phyloP scores from a whole-genome alignment of 2,797 vertebrate genomes.

The Protonibea diacanthus region DNA sequence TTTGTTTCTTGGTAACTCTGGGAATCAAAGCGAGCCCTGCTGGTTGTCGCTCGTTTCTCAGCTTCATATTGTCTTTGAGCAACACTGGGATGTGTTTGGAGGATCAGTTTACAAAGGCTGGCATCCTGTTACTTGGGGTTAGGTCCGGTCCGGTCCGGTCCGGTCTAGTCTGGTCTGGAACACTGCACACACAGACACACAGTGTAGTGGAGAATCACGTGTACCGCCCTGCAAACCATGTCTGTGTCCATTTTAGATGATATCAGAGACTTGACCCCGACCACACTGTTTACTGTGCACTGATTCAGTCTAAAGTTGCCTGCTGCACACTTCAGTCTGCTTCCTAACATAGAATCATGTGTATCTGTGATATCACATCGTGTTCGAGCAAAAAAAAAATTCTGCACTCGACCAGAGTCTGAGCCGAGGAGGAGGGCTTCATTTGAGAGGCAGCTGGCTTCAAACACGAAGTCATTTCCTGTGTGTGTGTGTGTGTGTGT shows the following conservation, averaged over 20 bases:
- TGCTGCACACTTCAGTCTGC: neutral
- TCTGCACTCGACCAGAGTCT: neutral
- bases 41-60: no score
- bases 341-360: neutral
- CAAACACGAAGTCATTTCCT: conserved; percentile 63
- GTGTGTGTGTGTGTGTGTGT: neutral
- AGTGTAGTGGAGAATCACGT: neutral
- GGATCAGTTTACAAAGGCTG: no score
- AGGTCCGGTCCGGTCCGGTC: no score
- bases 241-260: neutral
- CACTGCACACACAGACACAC: neutral
- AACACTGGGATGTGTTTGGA: no score
- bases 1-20: no score
- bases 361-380: neutral
- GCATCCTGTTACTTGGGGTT: no score
- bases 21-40: no score
- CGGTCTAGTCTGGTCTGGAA: no score
- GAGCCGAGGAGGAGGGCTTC: neutral
- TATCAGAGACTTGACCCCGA: neutral
- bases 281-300: neutral
- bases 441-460: conserved; percentile 38
- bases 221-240: neutral
- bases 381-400: neutral
- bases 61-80: no score
- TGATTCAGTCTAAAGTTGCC: no score